Conservation (phyloP, 1,140 invertebrate genomes). For the Orchestia grillus region DNA sequence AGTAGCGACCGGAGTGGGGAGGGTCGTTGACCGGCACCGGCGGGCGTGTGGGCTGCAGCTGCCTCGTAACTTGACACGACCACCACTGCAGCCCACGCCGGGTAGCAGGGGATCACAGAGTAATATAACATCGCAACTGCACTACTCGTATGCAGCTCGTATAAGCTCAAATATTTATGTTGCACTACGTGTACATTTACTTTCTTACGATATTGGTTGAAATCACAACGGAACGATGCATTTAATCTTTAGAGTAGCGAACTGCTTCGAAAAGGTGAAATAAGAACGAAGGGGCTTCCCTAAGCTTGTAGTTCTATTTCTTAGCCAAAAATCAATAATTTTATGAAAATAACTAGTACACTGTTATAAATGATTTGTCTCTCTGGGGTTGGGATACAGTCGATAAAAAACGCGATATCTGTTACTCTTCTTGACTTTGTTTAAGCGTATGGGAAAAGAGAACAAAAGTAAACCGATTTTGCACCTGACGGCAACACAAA, state of each 20-base stretch:
- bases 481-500: not conserved
- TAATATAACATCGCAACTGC: not conserved
- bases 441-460: not conserved
- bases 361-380: not conserved
- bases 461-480: not conserved
- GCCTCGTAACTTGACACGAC: not conserved
- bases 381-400: not conserved
- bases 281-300: not conserved
- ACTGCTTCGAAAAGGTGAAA: not conserved
- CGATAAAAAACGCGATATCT: not conserved
- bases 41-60: not conserved
- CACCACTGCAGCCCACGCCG: not conserved
- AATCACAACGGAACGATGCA: not conserved
- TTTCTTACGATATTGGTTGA: not conserved
- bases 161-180: not conserved
- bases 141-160: not conserved
- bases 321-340: not conserved
- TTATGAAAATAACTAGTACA: not conserved
- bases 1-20: not conserved
- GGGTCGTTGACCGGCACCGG: not conserved
- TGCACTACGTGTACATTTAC: not conserved
- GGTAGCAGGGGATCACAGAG: not conserved
- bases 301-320: not conserved
- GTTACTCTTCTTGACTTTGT: not conserved
- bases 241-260: not conserved